Evolutionary conservation across 2,797 vertebrate genomes (phyloP).

Genomic region (Hoplostethus atlanticus): DNA sequence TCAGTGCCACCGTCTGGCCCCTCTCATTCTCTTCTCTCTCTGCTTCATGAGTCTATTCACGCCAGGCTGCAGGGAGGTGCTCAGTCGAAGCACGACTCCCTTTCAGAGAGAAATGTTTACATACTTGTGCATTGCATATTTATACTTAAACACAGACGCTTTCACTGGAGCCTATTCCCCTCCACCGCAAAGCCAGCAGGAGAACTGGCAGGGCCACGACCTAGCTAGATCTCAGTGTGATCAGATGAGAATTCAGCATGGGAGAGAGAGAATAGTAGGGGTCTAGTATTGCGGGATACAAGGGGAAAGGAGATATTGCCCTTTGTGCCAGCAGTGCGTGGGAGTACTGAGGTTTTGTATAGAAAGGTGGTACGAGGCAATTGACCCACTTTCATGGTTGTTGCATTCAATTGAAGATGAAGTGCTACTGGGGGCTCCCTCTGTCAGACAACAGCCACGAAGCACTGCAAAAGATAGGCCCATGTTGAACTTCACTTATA

Average conservation of each 20-base stretch:
- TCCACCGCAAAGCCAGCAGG: slow-evolving; percentile 7
- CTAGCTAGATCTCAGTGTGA: slow-evolving; percentile 1
- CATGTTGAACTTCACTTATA: background rate
- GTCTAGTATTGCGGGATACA: too few species aligned
- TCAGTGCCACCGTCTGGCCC: slow-evolving; percentile 34
- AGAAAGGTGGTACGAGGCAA: background rate
- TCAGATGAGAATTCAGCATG: slow-evolving; percentile 5
- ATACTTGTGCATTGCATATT: slow-evolving; percentile 69
- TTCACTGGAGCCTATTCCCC: slow-evolving; percentile 30
- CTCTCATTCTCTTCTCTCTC: slow-evolving; percentile 19
- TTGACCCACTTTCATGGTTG: slow-evolving; percentile 7
- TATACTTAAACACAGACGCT: slow-evolving; percentile 59
- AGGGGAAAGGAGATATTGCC: background rate
- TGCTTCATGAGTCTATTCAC: slow-evolving; percentile 51
- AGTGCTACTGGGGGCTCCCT: background rate
- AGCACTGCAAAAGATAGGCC: background rate
- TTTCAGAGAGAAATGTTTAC: slow-evolving; percentile 68
- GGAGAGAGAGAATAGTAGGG: slow-evolving; percentile 1
- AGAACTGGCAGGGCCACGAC: slow-evolving; percentile 3
- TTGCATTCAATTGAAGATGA: background rate
- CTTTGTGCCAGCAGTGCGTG: background rate
- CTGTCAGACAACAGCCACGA: background rate
- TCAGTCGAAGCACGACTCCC: slow-evolving; percentile 47
- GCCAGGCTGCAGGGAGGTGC: slow-evolving; percentile 44
- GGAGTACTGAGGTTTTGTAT: background rate